Evolutionary conservation across 1,140 invertebrate species (phyloP), one percentile per base, ranked within the genome.

Genomic region (Mya arenaria): DNA sequence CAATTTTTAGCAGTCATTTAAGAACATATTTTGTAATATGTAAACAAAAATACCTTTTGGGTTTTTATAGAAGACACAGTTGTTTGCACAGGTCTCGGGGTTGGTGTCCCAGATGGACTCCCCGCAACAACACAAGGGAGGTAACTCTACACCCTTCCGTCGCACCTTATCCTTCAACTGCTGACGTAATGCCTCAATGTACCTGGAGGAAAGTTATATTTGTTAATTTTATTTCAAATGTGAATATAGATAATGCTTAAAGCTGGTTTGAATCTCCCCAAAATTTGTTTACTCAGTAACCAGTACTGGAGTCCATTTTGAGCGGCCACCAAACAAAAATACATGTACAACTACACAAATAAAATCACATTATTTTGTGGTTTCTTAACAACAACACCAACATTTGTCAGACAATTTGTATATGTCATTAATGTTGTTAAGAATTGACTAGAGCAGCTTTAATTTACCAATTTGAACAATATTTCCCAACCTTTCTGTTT

Each of bases 1-100:
- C 25, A 4, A 52, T 52, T n/a, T 52, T 52, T 23, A 4, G 48
- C 4, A 8, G 48, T 23, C 25, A 52, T 23, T 52, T 52, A 52
- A n/a, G 10, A 4, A 52, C 2, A 52, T 23, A 52, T n/a, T 1
- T 2, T 52, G 48, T 17, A 28, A 44, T 69, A 34, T 32, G 63
- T 28, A 13, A 30, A 19, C 6, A 60, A 30, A 10, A 19, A 23
- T 81, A 92, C 91, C 91, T 90, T 86, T 89, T 52, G 88, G 90
- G 80, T 92, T 92, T 83, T 84, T 89, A 69, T 92, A 92, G 79
- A 91, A 92, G 44, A 89, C 86, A 85, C 91, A 92, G 81, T 92
- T 92, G 84, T 92, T 91, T 30, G 91, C 91, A 87, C 91, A 92
- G 0, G 90, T 91, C 37, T 91, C 90, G 32, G 91, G 91, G 66